These are phyloP conservation scores for Leptopilina boulardi DNA, from an alignment of 1,140 invertebrate species.

Conservation along the genomic window DNA sequence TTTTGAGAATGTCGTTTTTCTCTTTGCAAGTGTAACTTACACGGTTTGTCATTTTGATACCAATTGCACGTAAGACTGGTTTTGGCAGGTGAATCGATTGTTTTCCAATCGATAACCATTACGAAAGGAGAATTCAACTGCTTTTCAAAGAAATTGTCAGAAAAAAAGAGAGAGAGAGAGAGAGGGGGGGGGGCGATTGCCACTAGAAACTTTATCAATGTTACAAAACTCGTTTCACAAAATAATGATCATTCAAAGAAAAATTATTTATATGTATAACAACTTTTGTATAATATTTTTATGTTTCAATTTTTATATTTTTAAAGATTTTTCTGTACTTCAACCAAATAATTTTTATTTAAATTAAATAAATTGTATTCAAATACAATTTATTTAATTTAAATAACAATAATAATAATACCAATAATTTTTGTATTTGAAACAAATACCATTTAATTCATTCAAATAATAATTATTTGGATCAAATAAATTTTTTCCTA, in stretches of 20 bases:
- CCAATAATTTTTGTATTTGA: too few species aligned
- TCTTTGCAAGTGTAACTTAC: background rate
- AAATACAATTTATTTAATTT: too few species aligned
- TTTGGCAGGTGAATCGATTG: conserved; percentile 31
- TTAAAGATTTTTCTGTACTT: too few species aligned
- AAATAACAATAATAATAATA: too few species aligned
- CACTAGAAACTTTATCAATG: background rate
- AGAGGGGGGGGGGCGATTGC: background rate
- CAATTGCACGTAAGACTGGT: conserved; percentile 23
- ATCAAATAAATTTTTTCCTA: too few species aligned
- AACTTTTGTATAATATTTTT: too few species aligned
- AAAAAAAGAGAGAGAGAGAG: background rate
- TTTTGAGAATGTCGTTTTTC: conserved; percentile 22
- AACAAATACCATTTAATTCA: too few species aligned
- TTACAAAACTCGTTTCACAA: background rate
- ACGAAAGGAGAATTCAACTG: conserved; percentile 19
- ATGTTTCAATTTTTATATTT: too few species aligned
- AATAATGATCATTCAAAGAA: background rate
- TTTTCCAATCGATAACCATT: conserved; percentile 21
- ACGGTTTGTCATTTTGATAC: conserved; percentile 25
- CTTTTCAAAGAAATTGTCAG: background rate
- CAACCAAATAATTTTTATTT: too few species aligned
- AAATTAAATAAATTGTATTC: too few species aligned
- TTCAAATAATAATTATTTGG: too few species aligned
- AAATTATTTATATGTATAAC: too few species aligned